Evolutionary conservation across 2,888 invertebrate species (phyloP).

Genomic region (Cheilosia vernalis): DNA sequence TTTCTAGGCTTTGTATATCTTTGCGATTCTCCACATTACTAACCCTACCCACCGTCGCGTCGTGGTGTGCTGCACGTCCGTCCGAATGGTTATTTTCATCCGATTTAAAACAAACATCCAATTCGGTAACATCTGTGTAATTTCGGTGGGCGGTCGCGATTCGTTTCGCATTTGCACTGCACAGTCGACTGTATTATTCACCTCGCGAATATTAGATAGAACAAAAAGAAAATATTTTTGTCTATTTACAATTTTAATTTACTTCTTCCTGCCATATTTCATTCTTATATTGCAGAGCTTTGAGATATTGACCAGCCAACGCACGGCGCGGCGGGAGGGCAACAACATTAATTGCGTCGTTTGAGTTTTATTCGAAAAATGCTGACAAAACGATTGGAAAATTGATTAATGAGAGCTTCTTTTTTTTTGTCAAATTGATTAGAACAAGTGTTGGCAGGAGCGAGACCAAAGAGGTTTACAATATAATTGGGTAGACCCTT

Average conservation of each 20-base stretch:
- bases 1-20: too few species aligned
- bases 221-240: not conserved
- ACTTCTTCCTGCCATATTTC: constrained; percentile 39
- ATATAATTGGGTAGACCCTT: too few species aligned
- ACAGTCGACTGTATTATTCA: too few species aligned
- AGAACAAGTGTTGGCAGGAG: not conserved
- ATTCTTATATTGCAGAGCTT: not conserved
- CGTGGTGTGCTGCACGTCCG: too few species aligned
- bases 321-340: too few species aligned
- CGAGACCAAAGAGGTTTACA: too few species aligned
- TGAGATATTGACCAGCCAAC: not conserved
- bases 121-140: constrained; percentile 36
- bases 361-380: not conserved
- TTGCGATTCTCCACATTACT: too few species aligned
- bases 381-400: not conserved
- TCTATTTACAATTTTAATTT: constrained; percentile 52
- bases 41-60: too few species aligned
- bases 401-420: not conserved
- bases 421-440: not conserved
- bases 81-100: constrained; percentile 40
- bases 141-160: constrained; percentile 12
- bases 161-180: not conserved
- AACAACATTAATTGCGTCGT: constrained; percentile 3
- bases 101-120: constrained; percentile 38
- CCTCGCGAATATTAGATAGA: not conserved